Base-by-base conservation (phyloP, 2,888 invertebrate genomes). In the Aleiodes leptofemur region DNA sequence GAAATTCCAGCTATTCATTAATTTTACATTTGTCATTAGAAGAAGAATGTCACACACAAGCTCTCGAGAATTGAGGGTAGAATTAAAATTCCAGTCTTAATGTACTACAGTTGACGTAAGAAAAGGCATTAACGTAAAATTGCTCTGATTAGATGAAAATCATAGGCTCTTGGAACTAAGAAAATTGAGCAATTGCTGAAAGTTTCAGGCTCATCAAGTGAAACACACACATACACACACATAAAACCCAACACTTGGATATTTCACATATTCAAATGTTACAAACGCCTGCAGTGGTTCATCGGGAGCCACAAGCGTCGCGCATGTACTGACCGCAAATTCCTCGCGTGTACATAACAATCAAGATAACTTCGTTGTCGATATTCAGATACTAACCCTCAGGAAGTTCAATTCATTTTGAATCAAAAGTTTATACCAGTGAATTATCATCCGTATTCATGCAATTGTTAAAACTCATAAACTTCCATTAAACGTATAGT, bases 281-380 rank as follows among this genome's bases (percentile, higher is more conserved):
- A 73, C 72, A 76, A 77, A 78, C 77, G 73, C 69, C 69, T 70
- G 77, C 73, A 73, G 69, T 73, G 78, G 77, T 76, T 43, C 73
- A 76, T 80, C 76, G 43, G 43, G 9, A 8, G 43, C 9, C 72
- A 73, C 79, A 79, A 23, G 72, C 76, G 78, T 77, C 77, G 76
- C 77, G 76, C 74, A 64, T 56, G 72, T 77, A 61, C 77, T 76
- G 70, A 76, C 79, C 78, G 79, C 80, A 79, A 79, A 80, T 79
- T 78, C 80, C 80, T 78, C 69, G 73, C 78, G 74, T 76, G 73
- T 73, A 77, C 73, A 73, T 76, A 76, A 77, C 76, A 77, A 76
- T 73, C 78, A 38, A 72, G 53, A 79, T 78, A 79, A 80, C 79
- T 78, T 79, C 78, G 77, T 43, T 69, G 73, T 74, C 69, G 76